These are phyloP conservation scores for Rotaria macrura DNA, from an alignment of 2,888 invertebrate genomes.

Conservation along the genomic window DNA sequence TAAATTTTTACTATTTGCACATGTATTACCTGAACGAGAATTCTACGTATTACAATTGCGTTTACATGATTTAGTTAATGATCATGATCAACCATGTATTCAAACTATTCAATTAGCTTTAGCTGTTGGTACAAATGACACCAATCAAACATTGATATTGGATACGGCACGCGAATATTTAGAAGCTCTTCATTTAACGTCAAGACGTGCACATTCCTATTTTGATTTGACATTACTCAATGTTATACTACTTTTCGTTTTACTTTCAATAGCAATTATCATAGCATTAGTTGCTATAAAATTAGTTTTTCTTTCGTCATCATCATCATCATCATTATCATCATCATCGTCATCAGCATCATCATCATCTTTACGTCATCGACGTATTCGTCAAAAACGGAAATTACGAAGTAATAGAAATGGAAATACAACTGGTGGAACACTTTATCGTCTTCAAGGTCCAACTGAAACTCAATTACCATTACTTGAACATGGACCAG, in stretches of 20 bases:
- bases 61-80: neutral
- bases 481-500: neutral
- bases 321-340: neutral
- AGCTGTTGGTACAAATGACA: neutral
- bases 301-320: neutral
- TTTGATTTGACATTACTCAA: conserved; percentile 18
- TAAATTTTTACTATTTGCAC: neutral
- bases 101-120: neutral
- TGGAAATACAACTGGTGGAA: neutral
- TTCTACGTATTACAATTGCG: neutral
- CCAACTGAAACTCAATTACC: conserved; percentile 11
- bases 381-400: neutral
- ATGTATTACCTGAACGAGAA: neutral
- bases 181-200: neutral
- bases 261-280: neutral
- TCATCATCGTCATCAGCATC: neutral
- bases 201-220: neutral
- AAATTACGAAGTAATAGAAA: neutral
- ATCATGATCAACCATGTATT: neutral
- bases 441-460: neutral
- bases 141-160: neutral
- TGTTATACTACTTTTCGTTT: neutral
- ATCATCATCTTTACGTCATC: neutral
- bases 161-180: neutral
- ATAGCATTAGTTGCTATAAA: neutral